These are phyloP conservation scores for Erpornis zantholeuca DNA, from an alignment of 2,113 vertebrate genomes.

Conservation along the genomic window DNA sequence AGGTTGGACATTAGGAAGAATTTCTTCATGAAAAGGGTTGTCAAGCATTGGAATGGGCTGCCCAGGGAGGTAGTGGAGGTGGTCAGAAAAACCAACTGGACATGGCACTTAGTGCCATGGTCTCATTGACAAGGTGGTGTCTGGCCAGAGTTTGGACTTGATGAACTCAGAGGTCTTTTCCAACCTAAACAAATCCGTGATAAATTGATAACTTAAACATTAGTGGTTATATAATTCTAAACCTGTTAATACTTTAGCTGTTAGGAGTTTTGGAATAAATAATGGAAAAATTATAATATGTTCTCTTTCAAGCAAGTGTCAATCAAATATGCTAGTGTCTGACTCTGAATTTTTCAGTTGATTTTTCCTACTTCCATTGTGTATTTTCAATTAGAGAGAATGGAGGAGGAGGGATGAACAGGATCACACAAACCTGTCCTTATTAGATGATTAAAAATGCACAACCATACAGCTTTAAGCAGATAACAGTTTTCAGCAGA, in stretches of 20 bases:
- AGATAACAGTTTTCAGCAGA: not conserved
- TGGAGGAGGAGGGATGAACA: not conserved
- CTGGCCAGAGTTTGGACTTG: not conserved
- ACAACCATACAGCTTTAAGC: not conserved
- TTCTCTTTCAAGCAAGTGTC: not conserved
- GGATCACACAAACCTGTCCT: not conserved
- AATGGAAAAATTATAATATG: not conserved
- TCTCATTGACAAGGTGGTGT: not conserved
- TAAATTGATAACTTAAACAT: not conserved
- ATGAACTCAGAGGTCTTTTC: not conserved
- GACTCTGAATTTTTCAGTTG: not conserved
- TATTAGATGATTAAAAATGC: not conserved
- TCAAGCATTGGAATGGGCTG: not conserved
- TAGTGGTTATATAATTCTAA: not conserved
- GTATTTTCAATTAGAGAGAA: not conserved
- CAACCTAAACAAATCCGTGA: not conserved
- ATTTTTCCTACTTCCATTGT: not conserved
- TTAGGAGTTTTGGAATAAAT: not conserved
- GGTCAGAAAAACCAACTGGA: not conserved
- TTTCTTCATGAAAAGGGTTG: not conserved
- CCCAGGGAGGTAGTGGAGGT: too few relatives aligned
- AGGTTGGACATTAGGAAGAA: not conserved
- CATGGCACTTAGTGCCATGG: accelerated
- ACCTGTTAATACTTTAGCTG: not conserved
- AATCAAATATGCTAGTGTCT: not conserved